These are phyloP conservation scores for Troides aeacus DNA, from an alignment of 2,888 invertebrate species.

Conservation along the genomic window DNA sequence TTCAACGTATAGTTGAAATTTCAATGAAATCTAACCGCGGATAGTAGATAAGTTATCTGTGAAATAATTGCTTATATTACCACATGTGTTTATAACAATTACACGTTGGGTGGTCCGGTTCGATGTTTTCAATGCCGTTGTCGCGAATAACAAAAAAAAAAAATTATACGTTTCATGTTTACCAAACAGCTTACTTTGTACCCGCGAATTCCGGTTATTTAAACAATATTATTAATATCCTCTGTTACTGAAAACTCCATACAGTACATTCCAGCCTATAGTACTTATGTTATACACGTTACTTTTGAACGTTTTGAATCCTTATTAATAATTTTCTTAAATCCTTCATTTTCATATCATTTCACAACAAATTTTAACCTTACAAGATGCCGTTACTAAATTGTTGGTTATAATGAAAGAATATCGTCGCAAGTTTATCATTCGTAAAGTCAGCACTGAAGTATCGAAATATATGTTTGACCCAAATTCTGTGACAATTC, in stretches of 20 bases:
- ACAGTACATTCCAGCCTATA: background rate
- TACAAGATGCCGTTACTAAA: background rate
- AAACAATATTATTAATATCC: conserved; percentile 22
- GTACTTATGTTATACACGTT: background rate
- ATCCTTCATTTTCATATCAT: background rate
- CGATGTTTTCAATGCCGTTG: conserved; percentile 41
- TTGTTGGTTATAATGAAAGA: conserved; percentile 3
- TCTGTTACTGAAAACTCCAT: conserved; percentile 8
- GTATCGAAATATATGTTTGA: conserved; percentile 64
- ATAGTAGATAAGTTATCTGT: conserved; percentile 54
- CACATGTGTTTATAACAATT: conserved; percentile 48
- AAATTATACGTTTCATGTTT: conserved; percentile 43
- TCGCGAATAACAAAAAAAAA: conserved; percentile 45
- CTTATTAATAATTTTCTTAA: background rate
- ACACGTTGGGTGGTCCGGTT: conserved; percentile 46
- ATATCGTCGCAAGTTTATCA: conserved; percentile 36
- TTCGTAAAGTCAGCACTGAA: conserved; percentile 42
- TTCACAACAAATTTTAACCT: background rate
- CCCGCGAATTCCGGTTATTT: conserved; percentile 29
- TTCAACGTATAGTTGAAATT: conserved; percentile 36
- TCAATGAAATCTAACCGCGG: conserved; percentile 38
- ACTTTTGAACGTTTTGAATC: background rate
- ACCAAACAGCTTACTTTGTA: conserved; percentile 56
- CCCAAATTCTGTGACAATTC: conserved; percentile 57
- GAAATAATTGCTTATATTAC: conserved; percentile 52